Percentiles rank a stretch among this genome's conserved stretches.
Conservation (phyloP, 2,888 invertebrate genomes). For the Hypomecis atomaria region DNA sequence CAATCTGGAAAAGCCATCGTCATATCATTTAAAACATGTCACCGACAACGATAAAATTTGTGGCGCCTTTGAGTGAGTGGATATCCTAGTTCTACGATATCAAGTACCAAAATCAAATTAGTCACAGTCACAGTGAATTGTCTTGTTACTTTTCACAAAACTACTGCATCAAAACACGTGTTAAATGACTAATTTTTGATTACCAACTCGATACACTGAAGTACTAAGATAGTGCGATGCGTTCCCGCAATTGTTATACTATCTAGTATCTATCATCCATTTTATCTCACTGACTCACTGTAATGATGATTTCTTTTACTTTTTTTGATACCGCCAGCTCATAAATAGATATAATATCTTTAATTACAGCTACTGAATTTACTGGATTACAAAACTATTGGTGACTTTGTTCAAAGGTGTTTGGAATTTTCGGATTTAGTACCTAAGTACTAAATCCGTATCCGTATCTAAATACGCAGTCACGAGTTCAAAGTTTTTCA, state of each 20-base stretch:
- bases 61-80: neutral
- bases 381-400: too few relatives aligned
- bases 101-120: constrained; percentile 1
- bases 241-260: constrained; percentile 33
- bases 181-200: constrained; percentile 37
- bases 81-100: neutral
- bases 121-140: constrained; percentile 5
- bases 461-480: too few relatives aligned
- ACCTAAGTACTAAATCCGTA: too few relatives aligned
- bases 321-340: neutral
- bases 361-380: constrained; percentile 4
- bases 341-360: constrained; percentile 6
- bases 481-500: too few relatives aligned
- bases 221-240: neutral
- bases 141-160: constrained; percentile 6
- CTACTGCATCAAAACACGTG: constrained; percentile 20
- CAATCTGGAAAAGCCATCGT: too few relatives aligned
- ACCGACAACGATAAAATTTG: neutral
- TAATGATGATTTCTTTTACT: constrained; percentile 25
- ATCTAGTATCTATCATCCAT: constrained; percentile 24
- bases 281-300: constrained; percentile 36
- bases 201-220: constrained; percentile 18
- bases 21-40: too few relatives aligned
- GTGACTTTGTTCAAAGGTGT: too few relatives aligned
- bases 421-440: too few relatives aligned